Evolutionary conservation across 1,140 invertebrate species (phyloP).

Genomic region (Drosophila obscura): DNA sequence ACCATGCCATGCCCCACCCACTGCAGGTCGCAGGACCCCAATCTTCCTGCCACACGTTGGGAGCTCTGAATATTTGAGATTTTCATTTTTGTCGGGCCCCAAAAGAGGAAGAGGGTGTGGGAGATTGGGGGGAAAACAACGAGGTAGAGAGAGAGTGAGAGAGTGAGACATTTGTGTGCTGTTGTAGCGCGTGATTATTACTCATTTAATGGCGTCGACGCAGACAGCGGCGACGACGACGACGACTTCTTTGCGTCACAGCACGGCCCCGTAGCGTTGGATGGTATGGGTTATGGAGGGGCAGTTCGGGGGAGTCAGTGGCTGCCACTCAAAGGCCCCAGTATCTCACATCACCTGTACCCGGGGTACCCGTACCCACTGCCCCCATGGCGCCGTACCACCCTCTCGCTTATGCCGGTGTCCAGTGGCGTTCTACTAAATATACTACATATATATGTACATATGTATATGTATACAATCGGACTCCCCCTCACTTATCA

Average conservation of each 20-base stretch:
- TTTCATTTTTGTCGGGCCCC: slow-evolving; percentile 25
- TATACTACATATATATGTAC: slow-evolving; percentile 3
- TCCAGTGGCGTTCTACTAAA: slow-evolving; percentile 2
- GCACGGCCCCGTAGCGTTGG: background rate
- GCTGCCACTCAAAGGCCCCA: slow-evolving; percentile 2
- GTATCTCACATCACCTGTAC: slow-evolving; percentile 3
- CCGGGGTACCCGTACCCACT: background rate
- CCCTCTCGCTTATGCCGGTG: background rate
- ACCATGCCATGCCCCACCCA: background rate
- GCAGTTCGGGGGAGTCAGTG: background rate
- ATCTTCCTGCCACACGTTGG: background rate
- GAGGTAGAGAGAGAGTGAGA: background rate
- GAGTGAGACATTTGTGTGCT: background rate
- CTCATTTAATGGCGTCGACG: slow-evolving; percentile 45
- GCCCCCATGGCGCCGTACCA: background rate
- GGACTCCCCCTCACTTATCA: slow-evolving; percentile 11
- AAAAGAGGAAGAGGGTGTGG: slow-evolving; percentile 7
- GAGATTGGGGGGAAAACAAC: background rate
- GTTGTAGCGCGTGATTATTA: slow-evolving; percentile 53
- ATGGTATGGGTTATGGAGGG: too few relatives aligned
- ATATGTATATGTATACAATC: background rate
- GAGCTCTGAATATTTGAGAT: slow-evolving; percentile 52
- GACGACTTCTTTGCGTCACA: slow-evolving; percentile 45
- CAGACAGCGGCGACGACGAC: background rate
- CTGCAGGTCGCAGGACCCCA: background rate